Percentiles rank a stretch among this genome's conserved stretches.
Conservation (phyloP, 2,113 vertebrate species). For the Lophochroa leadbeateri region DNA sequence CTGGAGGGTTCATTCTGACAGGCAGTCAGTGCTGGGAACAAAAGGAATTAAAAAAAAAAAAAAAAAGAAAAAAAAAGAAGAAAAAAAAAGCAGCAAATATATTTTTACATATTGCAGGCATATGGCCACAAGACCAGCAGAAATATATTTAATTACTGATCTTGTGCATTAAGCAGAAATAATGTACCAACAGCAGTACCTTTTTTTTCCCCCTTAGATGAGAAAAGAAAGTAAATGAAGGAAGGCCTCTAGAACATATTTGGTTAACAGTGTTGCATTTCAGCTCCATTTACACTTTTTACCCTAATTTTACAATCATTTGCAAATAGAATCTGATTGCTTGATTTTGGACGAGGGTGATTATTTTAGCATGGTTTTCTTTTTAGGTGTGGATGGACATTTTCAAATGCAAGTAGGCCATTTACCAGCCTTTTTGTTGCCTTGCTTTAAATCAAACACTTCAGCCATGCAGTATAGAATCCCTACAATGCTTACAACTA, state of each 20-base stretch:
- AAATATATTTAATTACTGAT: conserved; percentile 83
- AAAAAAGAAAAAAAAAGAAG: conserved; percentile 17
- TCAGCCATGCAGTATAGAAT: neutral
- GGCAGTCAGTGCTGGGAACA: conserved; percentile 78
- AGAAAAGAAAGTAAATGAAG: conserved; percentile 47
- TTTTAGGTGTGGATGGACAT: neutral
- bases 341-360: neutral
- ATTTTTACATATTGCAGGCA: conserved; percentile 81
- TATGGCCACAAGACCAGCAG: conserved; percentile 80
- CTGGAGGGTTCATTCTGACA: conserved; percentile 80
- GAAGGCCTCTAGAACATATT: neutral
- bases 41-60: conserved; percentile 70
- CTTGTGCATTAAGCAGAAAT: conserved; percentile 62
- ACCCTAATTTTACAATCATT: neutral
- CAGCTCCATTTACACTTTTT: neutral
- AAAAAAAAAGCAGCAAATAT: conserved; percentile 53
- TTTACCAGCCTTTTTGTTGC: neutral
- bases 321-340: neutral
- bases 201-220: conserved; percentile 39
- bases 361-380: neutral
- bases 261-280: neutral
- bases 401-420: neutral
- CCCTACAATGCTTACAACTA: neutral
- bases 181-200: conserved; percentile 60
- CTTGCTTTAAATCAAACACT: neutral